Conservation (phyloP, 2,888 invertebrate genomes). For the Metopia argyrocephala region DNA sequence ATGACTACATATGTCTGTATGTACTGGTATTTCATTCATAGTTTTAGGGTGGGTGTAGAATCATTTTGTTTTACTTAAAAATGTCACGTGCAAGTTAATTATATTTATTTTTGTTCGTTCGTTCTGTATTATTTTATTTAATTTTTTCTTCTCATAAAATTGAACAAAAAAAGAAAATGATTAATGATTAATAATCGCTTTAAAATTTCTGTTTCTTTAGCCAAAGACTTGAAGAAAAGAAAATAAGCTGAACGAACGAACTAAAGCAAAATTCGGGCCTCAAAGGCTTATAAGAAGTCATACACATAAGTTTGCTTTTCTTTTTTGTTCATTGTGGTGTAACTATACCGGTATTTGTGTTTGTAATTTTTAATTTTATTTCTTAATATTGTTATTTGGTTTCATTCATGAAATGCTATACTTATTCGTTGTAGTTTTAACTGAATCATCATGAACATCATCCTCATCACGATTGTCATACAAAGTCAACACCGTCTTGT, state of each 20-base stretch:
- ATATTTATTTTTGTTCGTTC: slow-evolving; percentile 24
- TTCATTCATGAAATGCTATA: slow-evolving; percentile 62
- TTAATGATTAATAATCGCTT: slow-evolving; percentile 45
- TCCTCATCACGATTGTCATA: slow-evolving; percentile 59
- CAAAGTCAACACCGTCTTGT: slow-evolving; percentile 61
- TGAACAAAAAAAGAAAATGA: slow-evolving; percentile 17
- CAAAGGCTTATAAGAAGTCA: slow-evolving; percentile 40
- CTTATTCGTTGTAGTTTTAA: slow-evolving; percentile 54
- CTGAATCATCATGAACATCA: slow-evolving; percentile 59
- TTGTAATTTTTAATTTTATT: background rate
- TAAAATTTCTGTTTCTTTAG: background rate
- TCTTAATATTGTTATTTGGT: slow-evolving; percentile 48
- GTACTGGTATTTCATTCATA: slow-evolving; percentile 2
- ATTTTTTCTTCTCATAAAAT: background rate
- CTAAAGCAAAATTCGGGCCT: slow-evolving; percentile 10
- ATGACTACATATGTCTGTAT: background rate
- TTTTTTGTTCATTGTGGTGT: slow-evolving; percentile 18
- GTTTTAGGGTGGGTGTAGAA: background rate
- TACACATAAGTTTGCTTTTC: slow-evolving; percentile 45
- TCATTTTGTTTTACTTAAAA: background rate
- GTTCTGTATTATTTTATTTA: background rate
- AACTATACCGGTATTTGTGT: background rate
- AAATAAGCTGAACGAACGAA: slow-evolving; percentile 33
- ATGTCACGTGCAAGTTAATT: slow-evolving; percentile 56
- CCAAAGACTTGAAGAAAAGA: background rate